Base-by-base conservation (phyloP, 2,888 invertebrate species). In the Salpingus planirostris region DNA sequence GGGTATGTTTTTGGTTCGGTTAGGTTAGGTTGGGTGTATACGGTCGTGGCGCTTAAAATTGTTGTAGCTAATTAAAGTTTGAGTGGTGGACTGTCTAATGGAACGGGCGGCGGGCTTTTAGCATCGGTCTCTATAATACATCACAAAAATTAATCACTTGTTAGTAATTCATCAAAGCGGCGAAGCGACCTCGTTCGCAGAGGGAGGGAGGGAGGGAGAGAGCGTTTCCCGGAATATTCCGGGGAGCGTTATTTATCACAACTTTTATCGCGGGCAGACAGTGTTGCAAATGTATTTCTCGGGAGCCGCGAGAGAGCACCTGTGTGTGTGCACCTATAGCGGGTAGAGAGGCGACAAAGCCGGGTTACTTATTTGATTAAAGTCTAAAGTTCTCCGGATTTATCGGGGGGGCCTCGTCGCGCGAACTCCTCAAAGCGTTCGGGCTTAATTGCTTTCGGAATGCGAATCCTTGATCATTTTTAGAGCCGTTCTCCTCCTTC, bases 311-410 rank as follows among this genome's bases (percentile, higher is more conserved):
- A n/a, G 13, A 30, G 18, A 38, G 40, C 47, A 47, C 47, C 46
- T 49, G 49, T 43, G 46, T n/a, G n/a, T n/a, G n/a, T n/a, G n/a
- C n/a, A n/a, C n/a, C n/a, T n/a, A n/a, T n/a, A n/a, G n/a, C n/a
- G n/a, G n/a, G n/a, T 40, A 40, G 31, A 24, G 32, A 29, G 14
- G 26, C 42, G 44, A 46, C 49, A 46, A 46, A 47, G 44, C 47
- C 38, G 34, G 40, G 43, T 46, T 46, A 43, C 46, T 49, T 47
- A 46, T 47, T 49, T 46, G 47, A 49, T 49, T 49, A 47, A 47
- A 44, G 40, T 44, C 31, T 33, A 40, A 49, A 49, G 44, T 49
- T 49, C 41, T 29, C 33, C 27, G 40, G 45, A 47, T 47, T 47
- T 47, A 47, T 47, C 38, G 44, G 29, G 42, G 42, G n/a, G n/a